Base-by-base conservation (phyloP, 2,797 vertebrate genomes). In the Stomatorhinus walkeri region DNA sequence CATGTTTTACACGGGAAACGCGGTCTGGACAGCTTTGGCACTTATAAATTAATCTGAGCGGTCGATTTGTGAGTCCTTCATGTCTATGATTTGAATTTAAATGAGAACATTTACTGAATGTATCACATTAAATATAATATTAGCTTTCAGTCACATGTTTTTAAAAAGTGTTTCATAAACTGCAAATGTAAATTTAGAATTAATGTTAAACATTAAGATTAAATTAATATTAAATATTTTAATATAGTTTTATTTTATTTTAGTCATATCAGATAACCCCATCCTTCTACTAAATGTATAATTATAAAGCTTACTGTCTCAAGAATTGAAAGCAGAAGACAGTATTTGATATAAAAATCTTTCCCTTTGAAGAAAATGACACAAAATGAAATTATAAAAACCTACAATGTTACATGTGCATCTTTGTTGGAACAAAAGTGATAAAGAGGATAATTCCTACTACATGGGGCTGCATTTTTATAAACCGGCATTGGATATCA, bases 161-260 rank as follows among this genome's bases (percentile, higher is more conserved):
- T 52, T 8, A 32, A 32, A 86, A 86, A 86, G 28, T 85, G 81
- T 72, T 81, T 86, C 85, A 16, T 87, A 81, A 81, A 81, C n/a
- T 79, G 56, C 32, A 79, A n/a, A 79, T 81, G 40, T 46, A 81
- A 9, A 79, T 79, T 19, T 43, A 43, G 2, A 81, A 81, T 81
- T 81, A 81, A 81, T 81, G 76, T 43, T 43, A 81, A 46, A 46
- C 76, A 22, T 81, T 79, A 79, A 43, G 40, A 79, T 79, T 72
- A 36, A 72, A 36, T 72, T 81, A 81, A 81, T 81, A 46, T 81
- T 81, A 81, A 46, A 81, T 81, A 81, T n/a, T 24, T 56, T 22
- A 19, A 52, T 87, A 59, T 61, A 61, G 16, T 59, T 87, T 87
- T 59, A 49, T 81, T 85, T 52, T 51, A 56, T 56, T 56, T 40